A percentile compares a stretch with the other conserved stretches of the same genome.
These are phyloP conservation scores for Pasiphila rectangulata DNA, from an alignment of 2,888 invertebrate genomes.

Conservation along the genomic window DNA sequence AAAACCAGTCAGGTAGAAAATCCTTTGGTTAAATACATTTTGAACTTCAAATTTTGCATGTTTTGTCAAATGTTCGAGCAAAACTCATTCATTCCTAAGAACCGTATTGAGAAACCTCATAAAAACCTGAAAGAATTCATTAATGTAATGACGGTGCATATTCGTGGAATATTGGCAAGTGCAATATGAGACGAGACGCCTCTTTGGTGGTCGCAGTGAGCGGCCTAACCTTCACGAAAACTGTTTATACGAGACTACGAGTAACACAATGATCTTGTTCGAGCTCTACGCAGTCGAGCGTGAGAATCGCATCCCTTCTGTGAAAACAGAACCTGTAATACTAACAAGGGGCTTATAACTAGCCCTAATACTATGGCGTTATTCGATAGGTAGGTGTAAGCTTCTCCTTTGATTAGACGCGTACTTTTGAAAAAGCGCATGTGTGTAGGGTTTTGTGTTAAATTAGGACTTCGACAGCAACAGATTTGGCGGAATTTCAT, in stretches of 20 bases:
- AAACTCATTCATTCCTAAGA: too few species aligned
- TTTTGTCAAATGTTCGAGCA: neutral
- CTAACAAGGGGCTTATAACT: neutral
- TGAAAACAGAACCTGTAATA: slow-evolving; percentile 25
- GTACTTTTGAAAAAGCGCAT: too few species aligned
- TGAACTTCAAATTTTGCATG: too few species aligned
- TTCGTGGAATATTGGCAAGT: slow-evolving; percentile 59
- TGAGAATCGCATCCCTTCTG: slow-evolving; percentile 20
- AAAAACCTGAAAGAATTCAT: slow-evolving; percentile 62
- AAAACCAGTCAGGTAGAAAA: slow-evolving; percentile 1
- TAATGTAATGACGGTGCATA: slow-evolving; percentile 59
- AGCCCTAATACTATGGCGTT: neutral
- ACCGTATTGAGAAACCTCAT: slow-evolving; percentile 43
- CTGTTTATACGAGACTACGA: too few species aligned
- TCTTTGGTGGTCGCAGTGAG: slow-evolving; percentile 61
- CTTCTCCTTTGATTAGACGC: too few species aligned
- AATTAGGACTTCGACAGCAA: too few species aligned
- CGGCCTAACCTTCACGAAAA: slow-evolving; percentile 39
- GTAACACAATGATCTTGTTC: slow-evolving; percentile 35
- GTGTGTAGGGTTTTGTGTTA: too few species aligned
- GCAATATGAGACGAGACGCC: slow-evolving; percentile 68
- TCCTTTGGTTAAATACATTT: neutral
- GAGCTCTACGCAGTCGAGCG: slow-evolving; percentile 15
- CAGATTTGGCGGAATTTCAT: too few species aligned
- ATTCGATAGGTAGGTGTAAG: neutral